These are phyloP conservation scores for Toxotes lorentzi DNA, from an alignment of 2,797 vertebrate genomes.

Conservation along the genomic window DNA sequence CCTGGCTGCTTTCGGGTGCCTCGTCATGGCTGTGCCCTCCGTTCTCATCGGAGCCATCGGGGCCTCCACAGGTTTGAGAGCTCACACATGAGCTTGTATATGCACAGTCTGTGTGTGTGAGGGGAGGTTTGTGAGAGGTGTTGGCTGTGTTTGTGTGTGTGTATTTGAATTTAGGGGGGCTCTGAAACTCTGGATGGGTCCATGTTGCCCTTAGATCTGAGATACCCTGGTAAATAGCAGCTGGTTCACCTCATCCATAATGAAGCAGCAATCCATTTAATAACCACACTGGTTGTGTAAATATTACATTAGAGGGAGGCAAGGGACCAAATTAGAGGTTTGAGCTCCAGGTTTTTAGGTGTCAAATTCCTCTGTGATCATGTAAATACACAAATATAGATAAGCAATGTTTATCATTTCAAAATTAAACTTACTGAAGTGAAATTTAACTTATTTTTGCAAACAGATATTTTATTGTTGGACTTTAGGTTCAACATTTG, in stretches of 20 bases:
- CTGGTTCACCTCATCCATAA: conserved; percentile 87
- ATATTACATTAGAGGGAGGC: conserved; percentile 86
- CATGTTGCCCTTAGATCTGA: conserved; percentile 82
- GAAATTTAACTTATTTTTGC: no score
- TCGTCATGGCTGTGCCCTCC: conserved; percentile 96
- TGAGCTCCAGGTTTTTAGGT: conserved; percentile 78
- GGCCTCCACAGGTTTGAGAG: conserved; percentile 93
- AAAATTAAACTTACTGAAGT: not conserved
- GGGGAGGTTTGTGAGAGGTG: no score
- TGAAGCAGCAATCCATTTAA: conserved; percentile 82
- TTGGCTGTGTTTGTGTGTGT: conserved; percentile 21
- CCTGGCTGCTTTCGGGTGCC: conserved; percentile 95
- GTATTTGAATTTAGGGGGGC: conserved; percentile 12
- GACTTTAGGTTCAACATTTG: not conserved
- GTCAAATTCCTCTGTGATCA: conserved; percentile 67
- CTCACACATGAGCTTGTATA: conserved; percentile 10
- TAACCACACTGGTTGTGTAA: conserved; percentile 80
- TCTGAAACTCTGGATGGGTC: conserved; percentile 50
- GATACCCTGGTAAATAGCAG: conserved; percentile 85
- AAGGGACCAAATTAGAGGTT: conserved; percentile 81
- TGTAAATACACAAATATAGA: conserved; percentile 38
- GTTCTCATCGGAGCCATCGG: conserved; percentile 96
- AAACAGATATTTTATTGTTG: not conserved
- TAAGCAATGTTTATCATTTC: not conserved
- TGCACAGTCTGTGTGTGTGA: conserved; percentile 41